A percentile compares a stretch with the other conserved stretches of the same genome.
phyloP scores from a whole-genome alignment of 2,888 invertebrate genomes.

The Hydroisotoma schaefferi region DNA sequence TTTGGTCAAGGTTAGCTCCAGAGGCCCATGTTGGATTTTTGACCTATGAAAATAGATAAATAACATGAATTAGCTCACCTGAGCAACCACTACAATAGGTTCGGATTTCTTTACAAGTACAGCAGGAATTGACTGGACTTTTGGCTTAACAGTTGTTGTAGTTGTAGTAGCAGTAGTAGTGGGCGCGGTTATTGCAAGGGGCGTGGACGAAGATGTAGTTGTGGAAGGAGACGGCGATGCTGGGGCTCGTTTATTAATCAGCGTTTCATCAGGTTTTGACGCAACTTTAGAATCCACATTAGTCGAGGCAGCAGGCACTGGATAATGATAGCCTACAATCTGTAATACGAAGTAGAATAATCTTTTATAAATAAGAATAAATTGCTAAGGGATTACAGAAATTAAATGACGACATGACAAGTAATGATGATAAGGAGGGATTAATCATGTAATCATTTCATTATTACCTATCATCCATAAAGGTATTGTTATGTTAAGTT shows the following conservation, averaged over 20 bases:
- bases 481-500: too few relatives aligned
- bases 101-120: background rate
- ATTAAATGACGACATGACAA: too few relatives aligned
- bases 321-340: conserved; percentile 11
- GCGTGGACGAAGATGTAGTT: background rate
- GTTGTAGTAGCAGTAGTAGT: background rate
- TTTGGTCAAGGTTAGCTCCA: too few relatives aligned
- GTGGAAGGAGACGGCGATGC: background rate
- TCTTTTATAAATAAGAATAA: too few relatives aligned
- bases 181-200: too few relatives aligned
- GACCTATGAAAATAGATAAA: background rate
- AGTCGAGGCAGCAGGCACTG: conserved; percentile 6
- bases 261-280: background rate
- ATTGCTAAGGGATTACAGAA: too few relatives aligned
- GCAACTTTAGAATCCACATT: background rate
- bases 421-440: too few relatives aligned
- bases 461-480: too few relatives aligned
- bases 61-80: background rate
- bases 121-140: background rate
- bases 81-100: background rate
- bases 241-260: background rate
- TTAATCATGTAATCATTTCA: too few relatives aligned
- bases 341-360: too few relatives aligned
- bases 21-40: too few relatives aligned
- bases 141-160: background rate